Evolutionary conservation across 2,113 vertebrate species (phyloP), one percentile per base, ranked within the genome.

Genomic region (Canis aureus): DNA sequence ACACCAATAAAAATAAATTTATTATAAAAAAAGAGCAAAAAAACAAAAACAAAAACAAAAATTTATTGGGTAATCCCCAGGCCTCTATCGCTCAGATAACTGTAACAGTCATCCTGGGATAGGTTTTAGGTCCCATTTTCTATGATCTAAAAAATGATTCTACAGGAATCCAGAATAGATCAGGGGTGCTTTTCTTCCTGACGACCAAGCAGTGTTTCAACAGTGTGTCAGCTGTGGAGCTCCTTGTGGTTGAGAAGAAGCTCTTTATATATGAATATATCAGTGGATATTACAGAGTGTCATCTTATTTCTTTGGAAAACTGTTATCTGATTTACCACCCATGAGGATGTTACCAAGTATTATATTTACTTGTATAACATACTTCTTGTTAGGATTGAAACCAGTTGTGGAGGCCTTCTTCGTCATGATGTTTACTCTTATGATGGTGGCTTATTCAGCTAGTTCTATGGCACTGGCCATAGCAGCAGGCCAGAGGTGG

Each of bases 231-330:
- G 98, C 99, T 0, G 99, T 99, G 49, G 99, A 99, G 66, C 99
- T 99, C 94, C 99, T 99, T 7, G 98, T 99, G 80, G 82, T 98
- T 0, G 99, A 99, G 97, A 99, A 99, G 87, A 99, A 99, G 92
- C 99, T 99, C 91, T 99, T 99, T 94, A 99, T 97, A 94, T 99
- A 99, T 8, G 99, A 99, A 96, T 99, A 99, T 20, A 99, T 99
- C 98, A 99, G 99, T 73, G 99, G 99, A 3, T 99, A 99, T 97
- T 99, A 99, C 98, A 98, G 99, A 93, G 97, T 99, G 3, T 99
- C 99, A 0, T 99, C 99, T 5, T 99, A 99, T 98, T 99, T 99
- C 98, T 98, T 99, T 97, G 98, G 98, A 29, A 99, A 99, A 98
- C 95, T 99, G 27, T 94, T 99, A 60, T 99, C 99, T 81, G 99